Evolutionary conservation across 2,113 vertebrate genomes (phyloP).

Genomic region (Eolophus roseicapilla): DNA sequence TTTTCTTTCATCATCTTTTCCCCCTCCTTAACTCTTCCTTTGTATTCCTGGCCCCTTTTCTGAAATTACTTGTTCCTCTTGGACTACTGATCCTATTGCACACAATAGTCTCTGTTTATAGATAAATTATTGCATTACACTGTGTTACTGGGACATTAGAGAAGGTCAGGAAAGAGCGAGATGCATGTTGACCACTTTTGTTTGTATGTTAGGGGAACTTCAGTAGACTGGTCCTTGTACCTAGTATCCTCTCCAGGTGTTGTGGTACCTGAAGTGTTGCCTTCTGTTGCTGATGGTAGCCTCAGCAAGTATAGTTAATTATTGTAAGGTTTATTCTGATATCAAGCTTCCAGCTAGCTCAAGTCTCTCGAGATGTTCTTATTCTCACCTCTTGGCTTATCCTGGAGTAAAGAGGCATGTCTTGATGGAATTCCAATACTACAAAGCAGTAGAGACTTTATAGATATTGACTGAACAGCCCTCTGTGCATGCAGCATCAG

Average conservation of each 20-base stretch:
- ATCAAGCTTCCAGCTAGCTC: neutral
- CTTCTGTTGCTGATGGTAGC: neutral
- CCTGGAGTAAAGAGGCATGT: neutral
- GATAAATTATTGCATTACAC: neutral
- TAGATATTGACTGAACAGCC: neutral
- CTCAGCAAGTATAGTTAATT: neutral
- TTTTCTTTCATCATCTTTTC: neutral
- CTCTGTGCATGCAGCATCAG: neutral
- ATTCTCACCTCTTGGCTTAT: neutral
- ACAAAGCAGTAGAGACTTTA: fast-evolving
- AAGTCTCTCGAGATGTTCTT: neutral
- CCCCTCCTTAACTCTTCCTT: neutral
- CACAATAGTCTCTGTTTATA: fast-evolving
- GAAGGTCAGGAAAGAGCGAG: neutral
- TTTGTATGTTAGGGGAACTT: neutral
- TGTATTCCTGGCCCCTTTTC: fast-evolving
- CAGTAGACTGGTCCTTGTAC: neutral
- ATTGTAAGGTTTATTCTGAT: neutral
- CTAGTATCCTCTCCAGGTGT: neutral
- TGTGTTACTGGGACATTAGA: neutral
- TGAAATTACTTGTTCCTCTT: neutral
- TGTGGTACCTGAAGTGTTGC: neutral
- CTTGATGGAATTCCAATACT: neutral
- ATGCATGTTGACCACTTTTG: neutral
- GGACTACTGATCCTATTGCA: neutral